Evolutionary conservation across 2,113 vertebrate species (phyloP).

Genomic region (Sorex araneus): DNA sequence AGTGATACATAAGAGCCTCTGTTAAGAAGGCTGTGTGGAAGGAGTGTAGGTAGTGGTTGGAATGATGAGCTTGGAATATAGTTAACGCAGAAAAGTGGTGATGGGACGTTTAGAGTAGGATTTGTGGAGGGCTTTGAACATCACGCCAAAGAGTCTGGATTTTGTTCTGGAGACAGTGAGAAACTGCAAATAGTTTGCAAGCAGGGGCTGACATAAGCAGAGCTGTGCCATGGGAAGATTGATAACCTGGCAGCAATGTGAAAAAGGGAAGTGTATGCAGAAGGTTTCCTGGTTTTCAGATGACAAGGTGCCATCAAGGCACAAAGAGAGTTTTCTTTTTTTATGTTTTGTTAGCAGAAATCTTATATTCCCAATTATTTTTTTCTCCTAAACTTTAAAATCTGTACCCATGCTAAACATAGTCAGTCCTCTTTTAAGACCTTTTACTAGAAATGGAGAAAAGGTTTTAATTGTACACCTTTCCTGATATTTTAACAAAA

Average conservation of each 20-base stretch:
- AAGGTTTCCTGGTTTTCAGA: slow-evolving; percentile 63
- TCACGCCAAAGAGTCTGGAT: slow-evolving; percentile 5
- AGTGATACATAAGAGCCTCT: background rate
- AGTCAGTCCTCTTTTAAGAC: background rate
- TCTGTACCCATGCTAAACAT: background rate
- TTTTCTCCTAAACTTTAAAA: slow-evolving; percentile 37
- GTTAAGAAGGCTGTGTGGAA: slow-evolving; percentile 40
- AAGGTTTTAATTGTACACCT: background rate
- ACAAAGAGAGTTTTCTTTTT: background rate
- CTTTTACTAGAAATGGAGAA: slow-evolving; percentile 17
- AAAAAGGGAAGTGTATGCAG: slow-evolving; percentile 8
- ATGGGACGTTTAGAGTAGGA: slow-evolving; percentile 27
- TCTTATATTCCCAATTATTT: slow-evolving; percentile 27
- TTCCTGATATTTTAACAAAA: background rate
- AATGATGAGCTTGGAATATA: background rate
- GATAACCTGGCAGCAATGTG: slow-evolving; percentile 4
- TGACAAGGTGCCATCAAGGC: slow-evolving; percentile 42
- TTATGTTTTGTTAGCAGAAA: slow-evolving; percentile 17
- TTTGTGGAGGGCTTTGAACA: slow-evolving; percentile 32
- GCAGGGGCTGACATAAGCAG: slow-evolving; percentile 36
- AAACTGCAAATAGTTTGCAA: slow-evolving; percentile 54
- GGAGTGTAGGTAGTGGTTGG: background rate
- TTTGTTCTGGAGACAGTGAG: slow-evolving; percentile 61
- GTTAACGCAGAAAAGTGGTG: slow-evolving; percentile 21
- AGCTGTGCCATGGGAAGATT: background rate